Percentiles rank a stretch among this genome's conserved stretches.
phyloP scores from a whole-genome alignment of 2,888 invertebrate species.

The Leucania comma region DNA sequence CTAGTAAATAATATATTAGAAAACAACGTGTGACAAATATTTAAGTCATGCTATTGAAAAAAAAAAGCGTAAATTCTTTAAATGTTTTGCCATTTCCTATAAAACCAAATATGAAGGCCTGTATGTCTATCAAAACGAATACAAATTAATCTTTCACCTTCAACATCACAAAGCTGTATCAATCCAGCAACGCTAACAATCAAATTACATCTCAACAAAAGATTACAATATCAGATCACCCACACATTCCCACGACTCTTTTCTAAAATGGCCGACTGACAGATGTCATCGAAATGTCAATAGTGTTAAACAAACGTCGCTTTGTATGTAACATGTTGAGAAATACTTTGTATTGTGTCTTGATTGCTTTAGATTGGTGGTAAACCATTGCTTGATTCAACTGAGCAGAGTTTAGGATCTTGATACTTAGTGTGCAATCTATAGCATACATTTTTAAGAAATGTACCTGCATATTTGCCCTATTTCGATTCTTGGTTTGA shows the following conservation, averaged over 20 bases:
- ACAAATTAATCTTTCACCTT: constrained; percentile 21
- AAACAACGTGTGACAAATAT: no score
- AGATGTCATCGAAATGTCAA: constrained; percentile 69
- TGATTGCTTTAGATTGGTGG: constrained; percentile 31
- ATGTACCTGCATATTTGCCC: neutral
- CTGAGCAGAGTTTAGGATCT: no score
- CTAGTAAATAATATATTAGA: no score
- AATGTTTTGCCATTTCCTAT: no score
- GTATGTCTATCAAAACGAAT: neutral
- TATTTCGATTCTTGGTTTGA: neutral
- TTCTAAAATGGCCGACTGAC: constrained; percentile 51
- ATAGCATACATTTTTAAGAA: neutral
- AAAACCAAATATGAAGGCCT: neutral
- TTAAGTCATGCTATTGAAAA: no score
- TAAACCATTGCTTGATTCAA: constrained; percentile 19
- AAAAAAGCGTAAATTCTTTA: no score
- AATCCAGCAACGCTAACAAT: constrained; percentile 35
- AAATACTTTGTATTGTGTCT: constrained; percentile 42
- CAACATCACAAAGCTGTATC: constrained; percentile 2
- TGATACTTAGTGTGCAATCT: constrained; percentile 5
- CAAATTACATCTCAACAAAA: constrained; percentile 53
- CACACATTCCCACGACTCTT: constrained; percentile 62
- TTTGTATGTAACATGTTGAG: constrained; percentile 61
- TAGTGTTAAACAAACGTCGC: constrained; percentile 62
- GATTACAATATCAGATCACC: constrained; percentile 55